Evolutionary conservation across 2,113 vertebrate species (phyloP), one percentile per base, ranked within the genome.

Genomic region (Poeciliopsis retropinna): DNA sequence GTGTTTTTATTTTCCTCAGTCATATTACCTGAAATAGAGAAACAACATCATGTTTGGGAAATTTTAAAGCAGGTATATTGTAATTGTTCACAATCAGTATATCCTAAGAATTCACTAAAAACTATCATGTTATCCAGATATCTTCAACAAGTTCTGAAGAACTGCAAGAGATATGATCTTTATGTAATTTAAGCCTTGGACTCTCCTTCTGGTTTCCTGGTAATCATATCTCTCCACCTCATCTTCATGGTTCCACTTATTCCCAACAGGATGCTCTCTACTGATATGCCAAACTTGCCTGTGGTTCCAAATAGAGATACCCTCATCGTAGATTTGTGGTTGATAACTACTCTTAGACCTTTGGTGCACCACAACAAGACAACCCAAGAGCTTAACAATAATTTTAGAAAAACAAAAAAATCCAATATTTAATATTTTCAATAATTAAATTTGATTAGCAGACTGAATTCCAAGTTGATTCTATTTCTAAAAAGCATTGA

Each of bases 1-100:
- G 5, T 41, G 41, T 76, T 90, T 66, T 30, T 72, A 81, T 73
- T 81, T 32, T 9, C 63, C 11, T 14, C 31, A 34, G 37, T 4
- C 13, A 13, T 72, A 34, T 0, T 22, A 51, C 27, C 87, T 90
- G 57, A 27, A 4, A 60, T 4, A 73, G 71, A 82, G 67, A 78
- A 60, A 83, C 31, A 5, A 65, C 57, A 11, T 64, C 4, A 73
- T 1, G 0, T 27, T 63, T n/a, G 8, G 34, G 74, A 74, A 2
- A 47, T 6, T 47, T 47, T 3, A 15, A 47, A 47, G 44, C 44
- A 19, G 17, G 17, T 7, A 5, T 47, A 19, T 47, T 19, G 17
- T 6, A 19, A 19, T 47, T 47, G 44, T 47, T 47, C 15, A 47
- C 44, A 19, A 47, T 47, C 14, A 19, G 17, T 17, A 47, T 47